Evolutionary conservation across 2,888 invertebrate species (phyloP).

Genomic region (Lasioglossum leucozonium): DNA sequence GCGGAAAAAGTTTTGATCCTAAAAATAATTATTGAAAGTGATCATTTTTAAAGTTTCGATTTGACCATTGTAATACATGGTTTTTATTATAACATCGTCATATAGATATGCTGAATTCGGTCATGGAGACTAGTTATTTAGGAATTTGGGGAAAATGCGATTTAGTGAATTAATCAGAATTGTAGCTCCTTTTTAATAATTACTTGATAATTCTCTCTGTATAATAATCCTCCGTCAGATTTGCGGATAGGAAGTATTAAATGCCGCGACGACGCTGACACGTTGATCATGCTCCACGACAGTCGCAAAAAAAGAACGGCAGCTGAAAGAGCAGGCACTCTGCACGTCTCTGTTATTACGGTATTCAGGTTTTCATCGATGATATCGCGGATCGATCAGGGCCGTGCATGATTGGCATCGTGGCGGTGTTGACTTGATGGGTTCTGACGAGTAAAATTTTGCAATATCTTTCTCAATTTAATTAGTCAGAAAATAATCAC

Average conservation of each 20-base stretch:
- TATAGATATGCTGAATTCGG: too few relatives aligned
- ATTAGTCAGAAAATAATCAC: neutral
- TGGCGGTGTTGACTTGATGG: neutral
- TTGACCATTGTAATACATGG: too few relatives aligned
- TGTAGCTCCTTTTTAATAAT: neutral
- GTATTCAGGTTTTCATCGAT: neutral
- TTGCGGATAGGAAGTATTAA: neutral
- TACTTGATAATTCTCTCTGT: neutral
- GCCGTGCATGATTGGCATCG: neutral
- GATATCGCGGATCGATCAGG: neutral
- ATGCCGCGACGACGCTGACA: neutral
- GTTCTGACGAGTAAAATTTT: neutral
- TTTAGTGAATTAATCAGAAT: too few relatives aligned
- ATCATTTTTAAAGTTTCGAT: too few relatives aligned
- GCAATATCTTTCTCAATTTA: neutral
- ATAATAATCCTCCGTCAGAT: neutral
- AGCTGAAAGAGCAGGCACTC: neutral
- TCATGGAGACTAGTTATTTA: too few relatives aligned
- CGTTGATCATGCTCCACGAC: neutral
- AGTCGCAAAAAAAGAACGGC: neutral
- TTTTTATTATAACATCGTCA: too few relatives aligned
- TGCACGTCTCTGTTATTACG: neutral
- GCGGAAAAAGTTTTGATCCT: neutral
- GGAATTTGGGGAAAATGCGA: too few relatives aligned
- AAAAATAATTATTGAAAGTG: neutral